phyloP scores from a whole-genome alignment of 2,113 vertebrate species.

The Clarias batrachus region DNA sequence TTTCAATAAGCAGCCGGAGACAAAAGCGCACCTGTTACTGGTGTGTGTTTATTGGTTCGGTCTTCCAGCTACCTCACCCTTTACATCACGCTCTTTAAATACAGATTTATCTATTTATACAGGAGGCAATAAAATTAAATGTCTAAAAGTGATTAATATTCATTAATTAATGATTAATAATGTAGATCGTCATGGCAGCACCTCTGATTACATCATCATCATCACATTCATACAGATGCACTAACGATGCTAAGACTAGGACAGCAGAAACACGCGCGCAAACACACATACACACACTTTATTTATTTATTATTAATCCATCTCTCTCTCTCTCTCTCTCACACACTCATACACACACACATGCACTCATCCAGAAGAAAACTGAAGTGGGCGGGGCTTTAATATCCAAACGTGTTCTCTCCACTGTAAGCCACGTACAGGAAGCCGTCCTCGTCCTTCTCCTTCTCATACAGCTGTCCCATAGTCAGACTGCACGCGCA shows the following conservation, averaged over 20 bases:
- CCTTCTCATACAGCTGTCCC: conserved; percentile 97
- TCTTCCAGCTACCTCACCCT: conserved; percentile 72
- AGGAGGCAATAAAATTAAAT: conserved; percentile 56
- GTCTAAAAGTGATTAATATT: conserved; percentile 44
- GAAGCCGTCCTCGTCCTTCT: conserved; percentile 96
- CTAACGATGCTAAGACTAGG: background rate
- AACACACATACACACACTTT: background rate
- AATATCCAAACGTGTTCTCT: conserved; percentile 93
- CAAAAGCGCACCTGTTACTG: background rate
- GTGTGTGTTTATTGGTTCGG: conserved; percentile 71
- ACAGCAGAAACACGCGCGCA: background rate
- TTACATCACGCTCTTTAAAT: conserved; percentile 71
- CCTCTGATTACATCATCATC: conserved; percentile 50
- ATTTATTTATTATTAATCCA: background rate
- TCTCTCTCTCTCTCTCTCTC: background rate
- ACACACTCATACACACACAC: conserved; percentile 53
- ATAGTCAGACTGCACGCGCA: conserved; percentile 85
- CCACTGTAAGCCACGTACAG: conserved; percentile 98
- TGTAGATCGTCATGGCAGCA: conserved; percentile 56
- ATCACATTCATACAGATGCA: background rate
- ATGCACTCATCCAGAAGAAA: conserved; percentile 62
- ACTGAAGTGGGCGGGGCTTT: conserved; percentile 50
- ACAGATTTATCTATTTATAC: conserved; percentile 55
- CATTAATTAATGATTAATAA: conserved; percentile 22
- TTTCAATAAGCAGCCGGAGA: background rate